Base-by-base conservation (phyloP, 2,797 vertebrate genomes). In the Lacerta viridis region DNA sequence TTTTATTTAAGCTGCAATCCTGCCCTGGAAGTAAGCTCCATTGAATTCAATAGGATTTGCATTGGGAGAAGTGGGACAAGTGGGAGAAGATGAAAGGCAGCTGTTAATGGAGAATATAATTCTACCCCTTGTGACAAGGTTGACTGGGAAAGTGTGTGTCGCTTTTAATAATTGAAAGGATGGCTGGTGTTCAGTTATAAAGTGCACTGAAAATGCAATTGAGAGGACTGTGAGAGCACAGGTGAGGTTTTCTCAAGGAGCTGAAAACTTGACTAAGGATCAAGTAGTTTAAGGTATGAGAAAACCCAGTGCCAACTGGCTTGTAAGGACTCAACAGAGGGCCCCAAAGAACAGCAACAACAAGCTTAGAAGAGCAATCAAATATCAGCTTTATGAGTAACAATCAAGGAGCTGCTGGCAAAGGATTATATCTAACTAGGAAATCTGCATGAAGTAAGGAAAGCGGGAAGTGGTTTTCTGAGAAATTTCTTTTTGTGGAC, bases 81-180 rank as follows among this genome's bases (percentile, higher is more conserved):
- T 4, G 18, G 29, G 36, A 71, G 64, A 78, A 27, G 33, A 36
- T 25, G 80, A 64, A 87, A 82, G 46, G 18, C 46, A 78, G 43
- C 5, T 33, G 20, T 88, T 88, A 84, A 88, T 79, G 82, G 68
- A 59, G 11, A 41, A 33, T 88, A 39, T 72, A 29, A 61, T 84
- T 7, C 10, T 55, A 50, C 5, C 13, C 25, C 68, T 33, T 59
- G 46, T n/a, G 64, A 25, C 50, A 29, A 74, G 5, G 39, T 36
- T 84, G n/a, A 74, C 72, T 72, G 69, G 27, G 39, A 61, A 72
- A 66, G 82, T 13, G 18, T 39, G 36, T 72, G 29, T 66, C 39
- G 1, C 27, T 80, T 80, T 80, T 59, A 66, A 46, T 72, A 74
- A 88, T 50, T 50, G 5, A 36, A 88, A 61, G 76, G 55, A 61